phyloP scores from a whole-genome alignment of 2,113 vertebrate species.

The Urocolius indicus region DNA sequence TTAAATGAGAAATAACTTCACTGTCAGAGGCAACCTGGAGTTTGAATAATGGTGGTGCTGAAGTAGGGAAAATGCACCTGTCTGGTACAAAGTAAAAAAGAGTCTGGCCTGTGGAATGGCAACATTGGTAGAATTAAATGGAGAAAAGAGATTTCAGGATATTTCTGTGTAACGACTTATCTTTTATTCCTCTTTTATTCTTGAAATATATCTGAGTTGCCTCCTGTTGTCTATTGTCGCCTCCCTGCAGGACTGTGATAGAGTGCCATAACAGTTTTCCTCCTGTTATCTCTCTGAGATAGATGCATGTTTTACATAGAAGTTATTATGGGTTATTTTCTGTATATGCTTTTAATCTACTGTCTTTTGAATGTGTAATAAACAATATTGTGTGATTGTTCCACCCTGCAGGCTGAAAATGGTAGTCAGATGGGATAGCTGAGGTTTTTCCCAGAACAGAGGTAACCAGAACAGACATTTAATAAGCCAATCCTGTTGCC shows the following conservation, averaged over 20 bases:
- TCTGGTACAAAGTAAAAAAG: neutral
- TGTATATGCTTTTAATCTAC: neutral
- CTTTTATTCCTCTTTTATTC: neutral
- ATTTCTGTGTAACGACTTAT: neutral
- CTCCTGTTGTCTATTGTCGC: neutral
- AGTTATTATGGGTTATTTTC: neutral
- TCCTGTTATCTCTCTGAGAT: neutral
- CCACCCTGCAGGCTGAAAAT: neutral
- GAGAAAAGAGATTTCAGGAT: neutral
- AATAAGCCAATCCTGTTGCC: neutral
- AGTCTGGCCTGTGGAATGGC: neutral
- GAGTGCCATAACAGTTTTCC: neutral
- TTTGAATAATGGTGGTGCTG: neutral
- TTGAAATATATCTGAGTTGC: neutral
- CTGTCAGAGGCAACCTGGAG: neutral
- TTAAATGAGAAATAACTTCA: neutral
- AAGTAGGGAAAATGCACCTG: neutral
- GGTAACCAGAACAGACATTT: neutral
- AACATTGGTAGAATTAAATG: neutral
- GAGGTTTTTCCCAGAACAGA: neutral
- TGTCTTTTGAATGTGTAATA: neutral
- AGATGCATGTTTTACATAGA: neutral
- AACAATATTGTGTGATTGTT: neutral
- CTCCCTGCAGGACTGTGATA: neutral
- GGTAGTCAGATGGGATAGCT: neutral